Percentiles rank a stretch among this genome's conserved stretches.
Conservation (phyloP, 2,113 vertebrate species). For the Coturnix japonica region DNA sequence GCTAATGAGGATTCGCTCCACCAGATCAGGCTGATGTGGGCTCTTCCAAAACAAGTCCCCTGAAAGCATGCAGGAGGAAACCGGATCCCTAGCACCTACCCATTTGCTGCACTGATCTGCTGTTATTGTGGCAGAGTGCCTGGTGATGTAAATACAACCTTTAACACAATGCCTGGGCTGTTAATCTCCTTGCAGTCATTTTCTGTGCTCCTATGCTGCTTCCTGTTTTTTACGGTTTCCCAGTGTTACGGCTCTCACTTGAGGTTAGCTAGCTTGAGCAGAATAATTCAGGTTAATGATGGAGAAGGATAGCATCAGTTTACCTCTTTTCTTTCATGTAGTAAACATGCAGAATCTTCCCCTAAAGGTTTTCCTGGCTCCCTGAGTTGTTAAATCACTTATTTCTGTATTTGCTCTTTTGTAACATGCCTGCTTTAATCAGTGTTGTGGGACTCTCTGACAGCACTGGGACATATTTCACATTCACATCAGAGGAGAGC, state of each 20-base stretch:
- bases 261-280: not conserved
- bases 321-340: not conserved
- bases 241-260: not conserved
- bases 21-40: not conserved
- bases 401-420: conserved; percentile 47
- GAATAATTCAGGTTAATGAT: not conserved
- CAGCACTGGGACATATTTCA: conserved; percentile 17
- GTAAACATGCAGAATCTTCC: not conserved
- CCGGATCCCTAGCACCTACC: not conserved
- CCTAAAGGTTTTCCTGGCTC: conserved; percentile 19
- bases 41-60: not conserved
- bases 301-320: not conserved
- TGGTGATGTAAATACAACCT: not conserved
- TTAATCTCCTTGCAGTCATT: not conserved
- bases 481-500: conserved; percentile 37
- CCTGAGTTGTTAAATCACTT: conserved; percentile 35
- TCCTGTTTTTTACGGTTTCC: not conserved
- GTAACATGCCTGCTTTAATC: not conserved
- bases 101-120: not conserved
- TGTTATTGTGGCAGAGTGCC: not conserved
- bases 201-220: not conserved
- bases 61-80: not conserved
- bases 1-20: not conserved
- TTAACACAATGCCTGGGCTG: not conserved
- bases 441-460: conserved; percentile 1